Evolutionary conservation across 2,888 invertebrate species (phyloP), one percentile per base, ranked within the genome.

Genomic region (Hirtodrosophila histrioides): DNA sequence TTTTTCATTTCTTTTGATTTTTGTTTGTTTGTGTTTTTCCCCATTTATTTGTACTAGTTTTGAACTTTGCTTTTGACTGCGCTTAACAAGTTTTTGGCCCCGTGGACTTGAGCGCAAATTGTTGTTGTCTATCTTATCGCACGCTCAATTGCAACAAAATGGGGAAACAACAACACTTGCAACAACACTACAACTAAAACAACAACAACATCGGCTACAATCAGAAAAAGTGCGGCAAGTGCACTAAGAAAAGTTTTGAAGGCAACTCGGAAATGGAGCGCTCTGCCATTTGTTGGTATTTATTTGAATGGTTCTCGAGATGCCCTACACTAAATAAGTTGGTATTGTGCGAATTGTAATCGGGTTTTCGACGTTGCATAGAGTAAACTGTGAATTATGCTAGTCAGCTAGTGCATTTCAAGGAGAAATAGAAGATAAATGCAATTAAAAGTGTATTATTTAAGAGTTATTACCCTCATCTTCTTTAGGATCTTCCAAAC

Each of bases 31-130:
- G 57, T 48, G 46, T 44, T 27, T 27, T 27, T 27, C 3, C 6
- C 6, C 6, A 27, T 27, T 27, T 27, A 5, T 27, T 27, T 27
- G 4, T 27, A 6, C 53, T 56, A 41, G 54, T 65, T 67, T 55
- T 51, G 31, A 80, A 78, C 77, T 78, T 78, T 70, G 69, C 69
- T 68, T 79, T 76, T 80, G 80, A 72, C 78, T 72, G 60, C 50
- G 48, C 62, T 67, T 49, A 64, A 71, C 64, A 54, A 39, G 43
- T 60, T 70, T 60, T 70, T 61, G 11, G 43, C 57, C 37, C 29
- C 56, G 17, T 40, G 55, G 61, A 55, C 55, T 61, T 39, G 36
- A 43, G 39, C 62, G 37, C 27, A 43, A 55, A 48, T 55, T 63
- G 54, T 51, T 56, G 29, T 46, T 40, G 37, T 41, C 50, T 40